Conservation (phyloP, 2,113 vertebrate species). For the Megaceryle torquata region DNA sequence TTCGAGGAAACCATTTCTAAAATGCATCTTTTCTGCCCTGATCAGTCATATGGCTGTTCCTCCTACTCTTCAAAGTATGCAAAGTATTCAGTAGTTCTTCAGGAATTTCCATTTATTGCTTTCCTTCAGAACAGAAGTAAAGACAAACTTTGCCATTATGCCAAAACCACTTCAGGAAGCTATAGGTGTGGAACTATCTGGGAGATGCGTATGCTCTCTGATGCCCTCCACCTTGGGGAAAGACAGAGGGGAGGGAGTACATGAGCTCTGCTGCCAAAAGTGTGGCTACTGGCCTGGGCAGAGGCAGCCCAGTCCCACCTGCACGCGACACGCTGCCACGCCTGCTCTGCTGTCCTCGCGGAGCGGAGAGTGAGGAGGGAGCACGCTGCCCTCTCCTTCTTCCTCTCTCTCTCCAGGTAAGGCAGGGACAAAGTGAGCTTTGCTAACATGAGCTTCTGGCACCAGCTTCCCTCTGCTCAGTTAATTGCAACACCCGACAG, state of each 20-base stretch:
- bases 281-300: fast-evolving
- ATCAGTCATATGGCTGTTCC: background rate
- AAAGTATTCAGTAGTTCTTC: background rate
- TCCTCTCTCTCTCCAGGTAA: background rate
- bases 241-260: background rate
- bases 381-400: background rate
- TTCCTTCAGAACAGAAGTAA: background rate
- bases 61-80: background rate
- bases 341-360: background rate
- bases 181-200: background rate
- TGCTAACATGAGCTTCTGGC: background rate
- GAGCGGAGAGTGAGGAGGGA: fast-evolving
- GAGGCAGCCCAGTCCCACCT: background rate
- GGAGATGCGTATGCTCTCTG: fast-evolving
- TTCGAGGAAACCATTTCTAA: background rate
- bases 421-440: background rate
- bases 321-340: fast-evolving
- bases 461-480: background rate
- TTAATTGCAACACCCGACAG: background rate
- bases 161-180: background rate
- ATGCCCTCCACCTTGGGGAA: background rate
- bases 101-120: background rate
- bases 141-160: background rate
- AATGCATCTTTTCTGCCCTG: background rate
- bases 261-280: background rate